A percentile compares a stretch with the other conserved stretches of the same genome.
Evolutionary conservation across 2,797 vertebrate species (phyloP).

Genomic region (Agapornis canus): DNA sequence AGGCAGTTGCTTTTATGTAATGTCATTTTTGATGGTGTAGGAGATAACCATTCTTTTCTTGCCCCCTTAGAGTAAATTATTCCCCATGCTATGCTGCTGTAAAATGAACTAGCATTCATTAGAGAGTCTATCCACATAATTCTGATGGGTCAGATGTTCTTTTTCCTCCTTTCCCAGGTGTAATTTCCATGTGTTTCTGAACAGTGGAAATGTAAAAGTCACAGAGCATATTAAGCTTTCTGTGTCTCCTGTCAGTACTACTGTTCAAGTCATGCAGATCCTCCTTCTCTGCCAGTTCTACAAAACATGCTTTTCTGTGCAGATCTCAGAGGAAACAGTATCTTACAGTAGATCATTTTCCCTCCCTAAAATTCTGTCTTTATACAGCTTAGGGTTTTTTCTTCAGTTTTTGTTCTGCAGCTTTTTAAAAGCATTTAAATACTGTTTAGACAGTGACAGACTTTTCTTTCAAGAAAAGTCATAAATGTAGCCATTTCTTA

Average conservation of each 20-base stretch:
- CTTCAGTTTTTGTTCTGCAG: not conserved
- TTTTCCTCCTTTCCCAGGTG: not conserved
- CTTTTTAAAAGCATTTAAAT: not conserved
- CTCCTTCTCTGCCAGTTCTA: not conserved
- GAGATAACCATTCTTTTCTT: not conserved
- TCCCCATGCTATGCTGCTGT: not conserved
- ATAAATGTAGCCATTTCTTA: not conserved
- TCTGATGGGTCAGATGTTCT: not conserved
- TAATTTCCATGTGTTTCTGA: not conserved
- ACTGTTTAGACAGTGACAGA: not conserved
- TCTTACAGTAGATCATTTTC: not conserved
- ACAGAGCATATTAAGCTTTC: not conserved
- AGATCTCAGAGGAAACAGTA: not conserved
- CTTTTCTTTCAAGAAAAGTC: not conserved
- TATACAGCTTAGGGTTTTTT: not conserved
- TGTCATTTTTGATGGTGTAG: not conserved
- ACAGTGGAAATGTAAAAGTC: not conserved
- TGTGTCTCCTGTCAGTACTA: not conserved
- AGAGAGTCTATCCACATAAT: not conserved
- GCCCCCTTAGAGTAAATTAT: not conserved
- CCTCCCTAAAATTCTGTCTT: not conserved
- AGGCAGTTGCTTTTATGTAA: not conserved
- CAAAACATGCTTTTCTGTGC: not conserved
- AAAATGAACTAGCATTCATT: not conserved
- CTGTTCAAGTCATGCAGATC: not conserved